Percentiles rank a stretch among this genome's conserved stretches.
Conservation (phyloP, 2,113 vertebrate species). For the Chloroceryle aenea region DNA sequence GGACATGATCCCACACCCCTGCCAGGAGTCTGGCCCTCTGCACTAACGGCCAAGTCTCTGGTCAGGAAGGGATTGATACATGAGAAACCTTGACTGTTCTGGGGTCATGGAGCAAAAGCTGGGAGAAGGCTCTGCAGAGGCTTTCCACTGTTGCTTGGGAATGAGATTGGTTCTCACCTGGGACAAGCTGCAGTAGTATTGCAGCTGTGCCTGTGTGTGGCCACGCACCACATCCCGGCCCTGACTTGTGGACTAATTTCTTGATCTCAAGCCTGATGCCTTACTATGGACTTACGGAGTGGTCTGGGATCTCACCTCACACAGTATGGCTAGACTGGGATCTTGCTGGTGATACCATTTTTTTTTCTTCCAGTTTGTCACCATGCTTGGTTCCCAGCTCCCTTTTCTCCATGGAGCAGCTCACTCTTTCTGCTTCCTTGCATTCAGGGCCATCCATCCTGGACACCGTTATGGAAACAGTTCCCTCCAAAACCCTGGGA, state of each 20-base stretch:
- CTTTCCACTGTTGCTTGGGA: background rate
- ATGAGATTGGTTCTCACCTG: background rate
- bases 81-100: background rate
- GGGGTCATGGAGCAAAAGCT: background rate
- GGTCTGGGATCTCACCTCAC: background rate
- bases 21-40: background rate
- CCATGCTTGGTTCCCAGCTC: background rate
- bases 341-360: background rate
- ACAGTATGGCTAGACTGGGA: background rate
- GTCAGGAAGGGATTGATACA: background rate
- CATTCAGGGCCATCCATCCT: background rate
- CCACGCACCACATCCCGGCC: background rate
- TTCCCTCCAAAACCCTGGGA: background rate
- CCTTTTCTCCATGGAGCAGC: background rate
- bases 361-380: background rate
- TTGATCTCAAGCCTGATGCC: background rate
- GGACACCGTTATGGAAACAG: background rate
- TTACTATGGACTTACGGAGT: background rate
- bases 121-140: background rate
- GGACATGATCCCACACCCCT: background rate
- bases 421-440: background rate
- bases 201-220: background rate
- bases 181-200: background rate
- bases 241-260: background rate
- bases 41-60: background rate